These are phyloP conservation scores for Meriones unguiculatus DNA, from an alignment of 2,113 vertebrate genomes.

Conservation along the genomic window DNA sequence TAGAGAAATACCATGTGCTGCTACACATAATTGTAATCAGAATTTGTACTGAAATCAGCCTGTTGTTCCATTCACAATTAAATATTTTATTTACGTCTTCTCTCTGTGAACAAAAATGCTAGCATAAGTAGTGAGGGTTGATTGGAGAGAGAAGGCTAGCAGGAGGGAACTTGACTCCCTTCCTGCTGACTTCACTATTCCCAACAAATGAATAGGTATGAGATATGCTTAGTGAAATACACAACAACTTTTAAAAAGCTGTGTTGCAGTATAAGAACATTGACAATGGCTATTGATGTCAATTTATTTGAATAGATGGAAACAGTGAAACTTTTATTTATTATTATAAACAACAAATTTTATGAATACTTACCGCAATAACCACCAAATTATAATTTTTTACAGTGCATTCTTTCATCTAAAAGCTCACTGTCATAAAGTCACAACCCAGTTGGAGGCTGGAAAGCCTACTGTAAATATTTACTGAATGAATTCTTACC, in stretches of 20 bases:
- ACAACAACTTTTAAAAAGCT: conserved; percentile 63
- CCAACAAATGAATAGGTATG: conserved; percentile 63
- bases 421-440: conserved; percentile 62
- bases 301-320: conserved; percentile 62
- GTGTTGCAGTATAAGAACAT: conserved; percentile 57
- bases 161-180: conserved; percentile 58
- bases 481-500: conserved; percentile 55
- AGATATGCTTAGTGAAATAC: conserved; percentile 63
- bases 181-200: conserved; percentile 71
- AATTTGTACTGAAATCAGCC: conserved; percentile 59
- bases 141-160: conserved; percentile 58
- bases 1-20: conserved; percentile 42
- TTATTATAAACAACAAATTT: conserved; percentile 67
- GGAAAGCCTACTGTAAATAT: conserved; percentile 69
- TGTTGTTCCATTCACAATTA: conserved; percentile 70
- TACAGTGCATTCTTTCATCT: conserved; percentile 53
- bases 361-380: conserved; percentile 67
- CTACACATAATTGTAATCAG: conserved; percentile 54
- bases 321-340: conserved; percentile 74
- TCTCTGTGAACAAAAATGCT: conserved; percentile 62
- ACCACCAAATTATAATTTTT: conserved; percentile 66
- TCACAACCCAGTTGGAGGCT: conserved; percentile 52
- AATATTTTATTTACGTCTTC: conserved; percentile 70
- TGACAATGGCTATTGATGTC: conserved; percentile 74
- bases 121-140: conserved; percentile 48